Evolutionary conservation across 2,888 invertebrate genomes (phyloP), one percentile per base, ranked within the genome.

Genomic region (Leuctra nigra): DNA sequence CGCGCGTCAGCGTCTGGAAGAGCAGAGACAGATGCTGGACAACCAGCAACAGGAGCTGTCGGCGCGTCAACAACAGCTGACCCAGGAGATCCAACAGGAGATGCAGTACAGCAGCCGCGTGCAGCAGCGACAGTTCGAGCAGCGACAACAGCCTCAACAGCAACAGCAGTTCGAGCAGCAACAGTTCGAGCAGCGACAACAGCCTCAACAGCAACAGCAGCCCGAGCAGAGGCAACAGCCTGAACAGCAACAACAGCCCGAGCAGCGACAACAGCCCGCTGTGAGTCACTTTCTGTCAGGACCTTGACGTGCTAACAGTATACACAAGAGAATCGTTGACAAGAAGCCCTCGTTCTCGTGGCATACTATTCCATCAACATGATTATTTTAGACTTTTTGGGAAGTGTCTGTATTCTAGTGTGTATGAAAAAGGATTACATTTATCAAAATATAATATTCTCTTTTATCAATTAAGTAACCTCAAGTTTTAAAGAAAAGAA

Each of bases 151-250:
- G 25, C 41, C 25, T 29, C 44, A 54, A 9, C 59, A 58, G 36
- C 55, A 57, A 29, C 50, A 50, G 25, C 54, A 50, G 39, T 47
- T 48, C 20, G 55, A 53, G 38, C 53, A 54, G 41, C 47, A 55
- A 18, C 36, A 50, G 36, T 20, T 24, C 35, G 48, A 53, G 38
- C 36, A 38, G 48, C 46, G 18, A 53, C 56, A 55, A 24, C 55
- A 36, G 13, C 53, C 48, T 20, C 54, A 59, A 52, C 52, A 56
- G 29, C 54, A 59, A 52, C 52, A 56, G 29, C 55, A 58, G 18
- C 53, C 39, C 14, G 53, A 54, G 20, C 54, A 58, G 55, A 58
- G 52, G 20, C 56, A 50, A 20, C 48, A 60, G n/a, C 60, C 61
- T 53, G 39, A 59, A 29, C 56, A 61, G 6, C 55, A 59, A 38